phyloP scores from a whole-genome alignment of 2,797 vertebrate genomes.

The Rhodeus uyekii region DNA sequence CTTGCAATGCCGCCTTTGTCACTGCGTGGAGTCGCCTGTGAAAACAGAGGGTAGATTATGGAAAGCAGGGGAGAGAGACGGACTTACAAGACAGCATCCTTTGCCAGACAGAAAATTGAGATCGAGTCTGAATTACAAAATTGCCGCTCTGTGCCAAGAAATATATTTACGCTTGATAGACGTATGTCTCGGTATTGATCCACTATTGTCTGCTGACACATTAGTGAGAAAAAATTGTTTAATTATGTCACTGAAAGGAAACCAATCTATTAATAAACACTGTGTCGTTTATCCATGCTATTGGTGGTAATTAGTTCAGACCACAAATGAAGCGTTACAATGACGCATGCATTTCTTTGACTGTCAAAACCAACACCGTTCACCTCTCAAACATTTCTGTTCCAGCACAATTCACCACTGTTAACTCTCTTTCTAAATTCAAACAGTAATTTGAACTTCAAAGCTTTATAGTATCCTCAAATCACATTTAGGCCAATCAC shows the following conservation, averaged over 20 bases:
- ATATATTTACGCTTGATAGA: slow-evolving; percentile 53
- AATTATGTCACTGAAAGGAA: slow-evolving; percentile 11
- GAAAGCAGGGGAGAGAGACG: slow-evolving; percentile 32
- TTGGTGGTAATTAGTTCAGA: slow-evolving; percentile 20
- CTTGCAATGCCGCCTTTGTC: slow-evolving; percentile 67
- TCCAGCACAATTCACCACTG: background rate
- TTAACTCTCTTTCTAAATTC: slow-evolving; percentile 8
- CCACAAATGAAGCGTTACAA: background rate
- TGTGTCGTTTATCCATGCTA: background rate
- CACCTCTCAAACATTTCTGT: slow-evolving; percentile 16
- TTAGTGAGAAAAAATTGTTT: slow-evolving; percentile 13
- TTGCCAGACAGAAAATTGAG: slow-evolving; percentile 63
- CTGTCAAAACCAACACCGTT: slow-evolving; percentile 20
- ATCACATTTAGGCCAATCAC: slow-evolving; percentile 26
- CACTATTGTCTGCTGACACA: slow-evolving; percentile 18
- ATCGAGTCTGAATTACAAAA: slow-evolving; percentile 67
- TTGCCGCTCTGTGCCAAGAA: slow-evolving; percentile 53
- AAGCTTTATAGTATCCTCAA: slow-evolving; percentile 31
- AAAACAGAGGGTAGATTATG: slow-evolving; percentile 57
- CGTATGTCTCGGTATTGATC: slow-evolving; percentile 38
- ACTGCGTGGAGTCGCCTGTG: slow-evolving; percentile 67
- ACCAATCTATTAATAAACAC: background rate
- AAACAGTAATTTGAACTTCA: slow-evolving; percentile 45
- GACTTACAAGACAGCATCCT: slow-evolving; percentile 64
- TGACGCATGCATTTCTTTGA: background rate